Conservation (phyloP, 2,888 invertebrate genomes). For the Unio pictorum region DNA sequence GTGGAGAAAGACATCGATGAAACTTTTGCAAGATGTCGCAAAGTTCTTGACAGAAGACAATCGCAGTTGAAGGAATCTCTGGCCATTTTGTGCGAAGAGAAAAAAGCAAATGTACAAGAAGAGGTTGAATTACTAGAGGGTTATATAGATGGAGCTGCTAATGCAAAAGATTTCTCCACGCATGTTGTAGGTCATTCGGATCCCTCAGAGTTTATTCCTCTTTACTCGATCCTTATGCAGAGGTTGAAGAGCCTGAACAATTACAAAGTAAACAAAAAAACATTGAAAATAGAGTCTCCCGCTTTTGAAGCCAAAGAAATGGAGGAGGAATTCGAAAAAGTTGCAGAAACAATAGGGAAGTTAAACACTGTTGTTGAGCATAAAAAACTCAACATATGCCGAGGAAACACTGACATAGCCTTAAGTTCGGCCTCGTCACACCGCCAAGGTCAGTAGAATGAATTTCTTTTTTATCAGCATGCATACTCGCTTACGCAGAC, state of each 20-base stretch:
- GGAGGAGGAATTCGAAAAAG: conserved; percentile 23
- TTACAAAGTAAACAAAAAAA: conserved; percentile 31
- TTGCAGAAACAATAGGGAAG: conserved; percentile 24
- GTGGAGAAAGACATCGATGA: conserved; percentile 46
- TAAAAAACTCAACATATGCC: conserved; percentile 28
- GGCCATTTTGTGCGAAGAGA: conserved; percentile 28
- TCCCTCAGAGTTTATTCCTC: conserved; percentile 43
- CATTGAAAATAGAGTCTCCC: conserved; percentile 35
- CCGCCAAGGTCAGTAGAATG: conserved; percentile 5
- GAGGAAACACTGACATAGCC: conserved; percentile 37
- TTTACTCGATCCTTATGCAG: conserved; percentile 33
- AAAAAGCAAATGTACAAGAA: conserved; percentile 27
- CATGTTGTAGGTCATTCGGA: conserved; percentile 39
- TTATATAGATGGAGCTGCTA: conserved; percentile 35
- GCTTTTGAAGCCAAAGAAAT: conserved; percentile 32
- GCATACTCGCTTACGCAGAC: no score
- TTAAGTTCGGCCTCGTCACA: conserved; percentile 24
- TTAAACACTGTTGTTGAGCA: conserved; percentile 27
- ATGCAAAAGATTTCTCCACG: conserved; percentile 38
- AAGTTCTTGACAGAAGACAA: conserved; percentile 26
- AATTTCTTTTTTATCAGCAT: no score
- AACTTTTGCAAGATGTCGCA: conserved; percentile 29
- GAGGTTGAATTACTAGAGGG: conserved; percentile 31
- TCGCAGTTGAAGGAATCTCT: conserved; percentile 29
- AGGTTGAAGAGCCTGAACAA: conserved; percentile 29